Evolutionary conservation across 2,797 vertebrate genomes (phyloP).

Genomic region (Dendrocincla fuliginosa): DNA sequence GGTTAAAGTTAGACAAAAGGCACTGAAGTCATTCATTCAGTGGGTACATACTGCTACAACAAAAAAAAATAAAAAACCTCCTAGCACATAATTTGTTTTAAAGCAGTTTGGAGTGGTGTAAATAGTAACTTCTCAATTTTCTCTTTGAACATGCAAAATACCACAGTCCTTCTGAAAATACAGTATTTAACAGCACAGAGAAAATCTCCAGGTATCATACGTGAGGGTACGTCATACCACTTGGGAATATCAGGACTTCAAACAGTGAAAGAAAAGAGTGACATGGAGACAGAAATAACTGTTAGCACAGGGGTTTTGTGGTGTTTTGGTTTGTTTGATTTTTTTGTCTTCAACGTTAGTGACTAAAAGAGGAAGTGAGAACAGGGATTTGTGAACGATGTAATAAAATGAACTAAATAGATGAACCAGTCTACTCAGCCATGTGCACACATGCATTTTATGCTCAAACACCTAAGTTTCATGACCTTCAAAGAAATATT

Average conservation of each 20-base stretch:
- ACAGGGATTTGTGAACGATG: not conserved
- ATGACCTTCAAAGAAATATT: not conserved
- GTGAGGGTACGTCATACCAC: not conserved
- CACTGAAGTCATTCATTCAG: not conserved
- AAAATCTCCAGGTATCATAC: not conserved
- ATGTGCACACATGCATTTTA: not conserved
- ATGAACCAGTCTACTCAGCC: not conserved
- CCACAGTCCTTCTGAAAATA: not conserved
- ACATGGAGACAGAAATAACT: not conserved
- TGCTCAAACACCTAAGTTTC: not conserved
- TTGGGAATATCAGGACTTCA: not conserved
- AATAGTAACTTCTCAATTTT: not conserved
- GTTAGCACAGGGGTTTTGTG: not conserved
- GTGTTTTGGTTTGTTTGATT: not conserved
- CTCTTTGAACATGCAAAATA: not conserved
- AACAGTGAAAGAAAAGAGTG: not conserved
- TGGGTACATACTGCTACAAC: not conserved
- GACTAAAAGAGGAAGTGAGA: not conserved
- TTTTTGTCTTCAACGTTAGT: not conserved
- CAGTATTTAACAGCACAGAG: not conserved
- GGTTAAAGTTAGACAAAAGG: not conserved
- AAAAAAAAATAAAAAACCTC: not conserved
- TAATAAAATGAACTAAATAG: not conserved
- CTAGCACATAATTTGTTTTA: not conserved
- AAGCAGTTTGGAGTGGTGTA: not conserved